phyloP scores from a whole-genome alignment of 2,888 invertebrate species.

The Cantharis flavilabris region DNA sequence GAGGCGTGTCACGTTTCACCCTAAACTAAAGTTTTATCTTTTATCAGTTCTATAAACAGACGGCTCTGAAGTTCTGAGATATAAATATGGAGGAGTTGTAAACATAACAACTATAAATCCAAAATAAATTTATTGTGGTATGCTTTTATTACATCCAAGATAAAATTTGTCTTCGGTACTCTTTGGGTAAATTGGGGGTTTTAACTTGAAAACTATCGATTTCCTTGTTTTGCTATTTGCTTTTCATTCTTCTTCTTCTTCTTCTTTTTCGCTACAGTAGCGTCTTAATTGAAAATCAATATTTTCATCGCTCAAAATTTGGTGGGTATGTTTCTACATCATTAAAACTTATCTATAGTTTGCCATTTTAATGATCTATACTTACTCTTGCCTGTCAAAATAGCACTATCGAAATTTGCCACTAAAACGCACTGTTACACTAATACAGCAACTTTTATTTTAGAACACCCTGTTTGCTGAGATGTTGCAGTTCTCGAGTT shows the following conservation, averaged over 20 bases:
- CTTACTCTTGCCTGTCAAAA: background rate
- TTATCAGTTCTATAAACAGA: constrained; percentile 1
- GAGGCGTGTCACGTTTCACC: constrained; percentile 30
- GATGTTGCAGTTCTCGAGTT: background rate
- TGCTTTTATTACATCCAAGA: background rate
- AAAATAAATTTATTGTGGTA: background rate
- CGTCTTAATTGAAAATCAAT: background rate
- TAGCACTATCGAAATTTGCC: background rate
- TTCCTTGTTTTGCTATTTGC: background rate
- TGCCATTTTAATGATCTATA: background rate
- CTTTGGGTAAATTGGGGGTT: background rate
- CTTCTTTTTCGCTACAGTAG: background rate
- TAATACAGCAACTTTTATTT: background rate
- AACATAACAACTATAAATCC: background rate
- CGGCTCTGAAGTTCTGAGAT: background rate
- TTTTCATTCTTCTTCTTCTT: background rate
- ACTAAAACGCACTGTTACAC: background rate
- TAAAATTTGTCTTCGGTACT: background rate
- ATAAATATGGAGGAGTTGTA: background rate
- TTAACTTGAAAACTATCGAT: background rate
- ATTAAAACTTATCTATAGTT: background rate
- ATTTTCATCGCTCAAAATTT: background rate
- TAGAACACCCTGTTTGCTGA: background rate
- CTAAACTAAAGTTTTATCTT: constrained; percentile 31
- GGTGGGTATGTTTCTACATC: background rate